phyloP scores from a whole-genome alignment of 2,797 vertebrate genomes.

The Mycteria americana region DNA sequence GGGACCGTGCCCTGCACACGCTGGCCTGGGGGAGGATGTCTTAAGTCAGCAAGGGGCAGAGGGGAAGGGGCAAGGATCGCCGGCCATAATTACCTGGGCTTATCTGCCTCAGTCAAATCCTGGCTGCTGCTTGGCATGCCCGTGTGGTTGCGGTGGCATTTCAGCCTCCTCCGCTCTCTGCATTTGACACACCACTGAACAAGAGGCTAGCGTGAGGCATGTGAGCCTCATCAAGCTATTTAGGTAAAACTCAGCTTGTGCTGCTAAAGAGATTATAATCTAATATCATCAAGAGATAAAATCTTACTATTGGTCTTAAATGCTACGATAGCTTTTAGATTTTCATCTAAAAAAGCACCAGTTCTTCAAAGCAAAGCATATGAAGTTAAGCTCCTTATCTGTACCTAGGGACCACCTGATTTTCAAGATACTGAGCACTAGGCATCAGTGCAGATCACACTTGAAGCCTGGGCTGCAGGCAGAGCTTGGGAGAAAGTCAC shows the following conservation, averaged over 20 bases:
- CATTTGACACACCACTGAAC: not conserved
- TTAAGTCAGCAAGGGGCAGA: not conserved
- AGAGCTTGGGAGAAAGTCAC: not conserved
- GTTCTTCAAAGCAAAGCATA: not conserved
- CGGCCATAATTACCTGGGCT: accelerated
- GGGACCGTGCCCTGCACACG: accelerated
- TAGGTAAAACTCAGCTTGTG: not conserved
- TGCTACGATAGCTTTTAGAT: not conserved
- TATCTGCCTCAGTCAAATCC: not conserved
- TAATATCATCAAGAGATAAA: not conserved
- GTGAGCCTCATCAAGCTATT: not conserved
- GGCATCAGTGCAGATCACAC: not conserved
- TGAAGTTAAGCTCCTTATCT: not conserved
- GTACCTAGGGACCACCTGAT: not conserved
- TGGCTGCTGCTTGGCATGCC: not conserved
- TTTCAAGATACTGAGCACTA: not conserved
- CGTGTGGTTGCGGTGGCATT: accelerated
- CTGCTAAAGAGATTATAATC: not conserved
- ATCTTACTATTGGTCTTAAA: not conserved
- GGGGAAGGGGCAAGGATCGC: not conserved
- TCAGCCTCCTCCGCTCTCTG: not conserved
- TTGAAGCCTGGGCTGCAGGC: not conserved
- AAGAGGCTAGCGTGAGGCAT: not conserved
- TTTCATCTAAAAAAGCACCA: not conserved
- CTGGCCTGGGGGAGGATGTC: not conserved